Conservation (phyloP, 2,113 vertebrate species). For the Labrus mixtus region DNA sequence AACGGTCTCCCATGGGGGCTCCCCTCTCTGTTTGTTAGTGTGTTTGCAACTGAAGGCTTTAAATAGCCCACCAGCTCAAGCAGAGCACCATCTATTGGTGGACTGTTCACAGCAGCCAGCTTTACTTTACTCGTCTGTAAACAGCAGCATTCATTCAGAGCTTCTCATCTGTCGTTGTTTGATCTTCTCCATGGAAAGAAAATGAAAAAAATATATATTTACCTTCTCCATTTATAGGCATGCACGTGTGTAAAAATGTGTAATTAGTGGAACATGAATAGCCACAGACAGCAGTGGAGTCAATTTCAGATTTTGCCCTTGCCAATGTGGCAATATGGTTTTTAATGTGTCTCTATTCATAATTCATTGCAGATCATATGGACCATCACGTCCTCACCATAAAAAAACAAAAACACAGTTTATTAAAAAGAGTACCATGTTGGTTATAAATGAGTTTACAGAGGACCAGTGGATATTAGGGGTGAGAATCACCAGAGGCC, state of each 20-base stretch:
- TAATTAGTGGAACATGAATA: conserved; percentile 20
- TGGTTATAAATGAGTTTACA: no score
- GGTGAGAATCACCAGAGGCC: no score
- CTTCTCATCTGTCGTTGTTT: conserved; percentile 47
- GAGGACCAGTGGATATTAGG: no score
- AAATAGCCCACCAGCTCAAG: conserved; percentile 77
- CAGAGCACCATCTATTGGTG: conserved; percentile 72
- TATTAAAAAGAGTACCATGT: no score
- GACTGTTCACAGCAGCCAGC: conserved; percentile 44
- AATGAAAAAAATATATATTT: conserved; percentile 3
- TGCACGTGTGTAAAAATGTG: neutral
- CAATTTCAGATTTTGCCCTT: conserved; percentile 1
- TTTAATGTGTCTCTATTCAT: conserved; percentile 4
- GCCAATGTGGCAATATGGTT: neutral
- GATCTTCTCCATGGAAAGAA: conserved; percentile 47
- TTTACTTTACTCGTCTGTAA: conserved; percentile 51
- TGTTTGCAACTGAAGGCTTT: conserved; percentile 75
- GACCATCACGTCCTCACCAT: no score
- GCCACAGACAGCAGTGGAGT: conserved; percentile 1
- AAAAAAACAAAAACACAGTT: no score
- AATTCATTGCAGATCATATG: no score
- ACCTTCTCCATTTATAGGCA: conserved; percentile 7
- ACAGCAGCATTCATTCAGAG: conserved; percentile 47
- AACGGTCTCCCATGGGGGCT: conserved; percentile 73
- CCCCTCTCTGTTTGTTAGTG: conserved; percentile 74